Conservation (phyloP, 2,888 invertebrate species). For the Synergus laeviventris region DNA sequence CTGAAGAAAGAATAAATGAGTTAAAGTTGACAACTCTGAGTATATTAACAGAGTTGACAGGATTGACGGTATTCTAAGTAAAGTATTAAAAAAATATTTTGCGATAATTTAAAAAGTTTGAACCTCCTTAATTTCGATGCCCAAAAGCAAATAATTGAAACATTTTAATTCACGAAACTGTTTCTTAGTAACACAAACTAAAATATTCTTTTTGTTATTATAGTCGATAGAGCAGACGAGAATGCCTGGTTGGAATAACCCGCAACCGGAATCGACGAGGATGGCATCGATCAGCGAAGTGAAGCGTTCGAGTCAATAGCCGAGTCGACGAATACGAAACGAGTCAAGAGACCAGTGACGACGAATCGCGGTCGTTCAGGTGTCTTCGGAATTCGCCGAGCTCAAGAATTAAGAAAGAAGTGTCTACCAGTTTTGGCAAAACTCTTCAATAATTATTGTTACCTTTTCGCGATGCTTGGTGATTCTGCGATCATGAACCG, state of each 20-base stretch:
- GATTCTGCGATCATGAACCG: slow-evolving; percentile 13
- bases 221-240: slow-evolving; percentile 72
- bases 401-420: slow-evolving; percentile 15
- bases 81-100: no score
- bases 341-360: slow-evolving; percentile 37
- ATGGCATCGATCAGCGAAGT: slow-evolving; percentile 71
- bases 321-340: slow-evolving; percentile 43
- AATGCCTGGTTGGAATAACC: slow-evolving; percentile 69
- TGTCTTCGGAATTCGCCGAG: slow-evolving; percentile 27
- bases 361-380: slow-evolving; percentile 37
- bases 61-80: no score
- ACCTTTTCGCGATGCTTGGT: neutral
- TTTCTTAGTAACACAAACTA: neutral
- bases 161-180: neutral
- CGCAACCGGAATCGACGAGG: slow-evolving; percentile 69
- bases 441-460: slow-evolving; percentile 11
- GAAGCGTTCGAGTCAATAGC: slow-evolving; percentile 69
- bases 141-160: no score
- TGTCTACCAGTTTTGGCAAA: slow-evolving; percentile 3
- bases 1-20: no score
- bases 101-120: no score
- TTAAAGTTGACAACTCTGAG: no score
- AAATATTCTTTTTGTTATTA: slow-evolving; percentile 34
- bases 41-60: no score
- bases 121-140: no score